These are phyloP conservation scores for Malurus melanocephalus DNA, from an alignment of 2,113 vertebrate genomes.

Conservation along the genomic window DNA sequence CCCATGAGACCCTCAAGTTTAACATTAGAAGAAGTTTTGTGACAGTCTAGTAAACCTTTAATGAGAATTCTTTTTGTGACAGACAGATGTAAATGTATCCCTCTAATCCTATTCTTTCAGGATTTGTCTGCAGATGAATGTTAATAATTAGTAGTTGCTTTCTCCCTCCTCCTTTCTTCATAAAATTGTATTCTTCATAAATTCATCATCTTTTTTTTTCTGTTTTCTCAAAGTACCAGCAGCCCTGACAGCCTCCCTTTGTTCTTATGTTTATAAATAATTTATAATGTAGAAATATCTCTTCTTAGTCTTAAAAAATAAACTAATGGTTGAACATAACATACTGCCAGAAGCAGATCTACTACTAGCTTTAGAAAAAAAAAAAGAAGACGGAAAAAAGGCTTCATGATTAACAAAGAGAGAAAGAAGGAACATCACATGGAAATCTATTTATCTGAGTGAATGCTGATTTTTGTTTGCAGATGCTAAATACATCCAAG, in stretches of 20 bases:
- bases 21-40: conserved; percentile 70
- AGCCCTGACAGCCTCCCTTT: conserved; percentile 75
- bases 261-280: conserved; percentile 83
- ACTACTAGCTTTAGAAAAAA: conserved; percentile 36
- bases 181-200: conserved; percentile 75
- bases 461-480: conserved; percentile 43
- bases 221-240: conserved; percentile 75
- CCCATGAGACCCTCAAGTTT: conserved; percentile 30
- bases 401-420: conserved; percentile 64
- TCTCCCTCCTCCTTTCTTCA: conserved; percentile 45
- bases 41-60: conserved; percentile 75
- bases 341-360: conserved; percentile 67
- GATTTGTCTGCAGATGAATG: conserved; percentile 74
- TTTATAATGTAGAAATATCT: conserved; percentile 80
- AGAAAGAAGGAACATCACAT: conserved; percentile 28
- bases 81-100: conserved; percentile 78
- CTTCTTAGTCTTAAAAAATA: conserved; percentile 81
- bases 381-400: neutral
- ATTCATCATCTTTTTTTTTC: conserved; percentile 51
- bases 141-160: conserved; percentile 77
- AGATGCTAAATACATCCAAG: conserved; percentile 10
- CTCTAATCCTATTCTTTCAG: conserved; percentile 73
- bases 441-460: conserved; percentile 31
- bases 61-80: conserved; percentile 73
- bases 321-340: conserved; percentile 79